A percentile compares a stretch with the other conserved stretches of the same genome.
phyloP scores from a whole-genome alignment of 1,140 invertebrate genomes.

The Pseudoatta argentina region DNA sequence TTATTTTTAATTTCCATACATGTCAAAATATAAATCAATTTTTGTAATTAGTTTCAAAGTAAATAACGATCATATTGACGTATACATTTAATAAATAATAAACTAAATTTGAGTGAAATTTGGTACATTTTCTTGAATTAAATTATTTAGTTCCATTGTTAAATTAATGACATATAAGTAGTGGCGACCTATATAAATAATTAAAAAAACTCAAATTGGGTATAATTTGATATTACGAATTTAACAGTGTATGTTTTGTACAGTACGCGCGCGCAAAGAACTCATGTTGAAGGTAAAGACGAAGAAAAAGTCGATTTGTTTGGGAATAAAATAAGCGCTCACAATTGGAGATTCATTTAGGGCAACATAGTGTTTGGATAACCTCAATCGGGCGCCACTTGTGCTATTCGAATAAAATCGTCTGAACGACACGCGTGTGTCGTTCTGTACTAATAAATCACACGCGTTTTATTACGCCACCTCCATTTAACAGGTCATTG shows the following conservation, averaged over 20 bases:
- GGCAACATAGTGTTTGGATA: conserved; percentile 40
- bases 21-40: too few relatives aligned
- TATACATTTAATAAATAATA: too few relatives aligned
- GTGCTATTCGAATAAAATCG: conserved; percentile 21
- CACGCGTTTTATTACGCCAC: conserved; percentile 43
- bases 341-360: conserved; percentile 11
- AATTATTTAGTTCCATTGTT: too few relatives aligned
- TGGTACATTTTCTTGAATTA: too few relatives aligned
- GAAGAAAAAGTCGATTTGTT: conserved; percentile 29
- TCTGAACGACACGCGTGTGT: neutral
- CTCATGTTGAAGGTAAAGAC: neutral
- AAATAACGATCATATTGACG: too few relatives aligned
- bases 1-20: too few relatives aligned
- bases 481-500: conserved; percentile 1
- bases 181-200: too few relatives aligned
- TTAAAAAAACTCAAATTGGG: too few relatives aligned
- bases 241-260: neutral
- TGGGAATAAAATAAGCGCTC: conserved; percentile 34
- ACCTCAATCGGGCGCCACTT: conserved; percentile 14
- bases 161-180: too few relatives aligned
- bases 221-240: too few relatives aligned
- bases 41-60: too few relatives aligned
- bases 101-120: too few relatives aligned
- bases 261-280: neutral
- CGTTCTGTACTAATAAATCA: conserved; percentile 42